These are phyloP conservation scores for Picathartes gymnocephalus DNA, from an alignment of 2,113 vertebrate genomes.

Conservation along the genomic window DNA sequence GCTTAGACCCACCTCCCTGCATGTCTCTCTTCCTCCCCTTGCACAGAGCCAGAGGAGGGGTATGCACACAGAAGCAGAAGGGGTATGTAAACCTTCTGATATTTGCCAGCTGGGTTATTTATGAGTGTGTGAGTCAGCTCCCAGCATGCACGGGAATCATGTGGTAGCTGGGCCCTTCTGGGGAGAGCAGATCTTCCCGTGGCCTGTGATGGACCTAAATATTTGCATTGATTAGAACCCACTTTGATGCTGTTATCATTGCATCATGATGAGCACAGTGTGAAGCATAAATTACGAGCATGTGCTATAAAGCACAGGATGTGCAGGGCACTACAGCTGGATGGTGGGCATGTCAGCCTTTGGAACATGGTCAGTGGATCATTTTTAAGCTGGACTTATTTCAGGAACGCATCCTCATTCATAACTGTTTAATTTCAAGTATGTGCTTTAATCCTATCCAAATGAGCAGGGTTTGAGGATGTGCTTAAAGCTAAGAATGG, in stretches of 20 bases:
- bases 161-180: not conserved
- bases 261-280: not conserved
- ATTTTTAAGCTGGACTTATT: not conserved
- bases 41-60: not conserved
- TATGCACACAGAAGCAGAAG: not conserved
- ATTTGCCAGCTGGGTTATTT: not conserved
- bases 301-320: not conserved
- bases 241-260: not conserved
- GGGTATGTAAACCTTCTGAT: not conserved
- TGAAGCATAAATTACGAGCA: not conserved
- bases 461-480: not conserved
- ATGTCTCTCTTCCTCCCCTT: not conserved
- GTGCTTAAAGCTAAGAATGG: not conserved
- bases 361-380: not conserved
- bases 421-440: not conserved
- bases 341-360: not conserved
- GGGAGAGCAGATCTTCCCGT: rapidly evolving
- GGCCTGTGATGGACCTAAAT: not conserved
- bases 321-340: not conserved
- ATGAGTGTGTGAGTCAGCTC: not conserved
- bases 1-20: not conserved
- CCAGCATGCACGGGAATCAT: rapidly evolving
- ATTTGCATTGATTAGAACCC: not conserved
- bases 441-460: not conserved
- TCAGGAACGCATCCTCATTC: not conserved